Conservation (phyloP, 1,140 invertebrate genomes). For the Contarinia nasturtii region DNA sequence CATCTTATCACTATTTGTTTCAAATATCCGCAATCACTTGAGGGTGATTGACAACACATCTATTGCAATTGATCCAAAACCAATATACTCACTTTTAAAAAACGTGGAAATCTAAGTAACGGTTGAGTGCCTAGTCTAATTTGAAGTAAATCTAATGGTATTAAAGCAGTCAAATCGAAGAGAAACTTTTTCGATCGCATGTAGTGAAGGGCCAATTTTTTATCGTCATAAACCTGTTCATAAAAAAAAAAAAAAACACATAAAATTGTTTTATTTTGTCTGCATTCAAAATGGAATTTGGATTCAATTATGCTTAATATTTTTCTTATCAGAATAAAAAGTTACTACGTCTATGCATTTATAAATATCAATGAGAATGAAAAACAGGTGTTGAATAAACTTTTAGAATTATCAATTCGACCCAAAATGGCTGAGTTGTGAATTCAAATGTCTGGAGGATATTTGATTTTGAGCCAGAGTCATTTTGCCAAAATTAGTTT, state of each 20-base stretch:
- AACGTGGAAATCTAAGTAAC: slow-evolving; percentile 63
- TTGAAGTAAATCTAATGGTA: slow-evolving; percentile 74
- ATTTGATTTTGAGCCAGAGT: background rate
- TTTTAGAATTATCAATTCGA: background rate
- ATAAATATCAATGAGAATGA: background rate
- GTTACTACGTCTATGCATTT: background rate
- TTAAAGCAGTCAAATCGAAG: slow-evolving; percentile 64
- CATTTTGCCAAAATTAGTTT: background rate
- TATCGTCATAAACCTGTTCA: slow-evolving; percentile 65
- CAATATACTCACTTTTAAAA: slow-evolving; percentile 41
- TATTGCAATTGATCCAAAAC: background rate
- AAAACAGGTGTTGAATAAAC: background rate
- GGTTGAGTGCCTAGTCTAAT: slow-evolving; percentile 58
- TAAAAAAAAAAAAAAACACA: background rate
- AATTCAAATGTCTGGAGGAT: background rate
- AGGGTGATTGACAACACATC: no score
- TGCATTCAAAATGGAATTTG: no score
- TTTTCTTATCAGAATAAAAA: background rate
- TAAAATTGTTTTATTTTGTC: background rate
- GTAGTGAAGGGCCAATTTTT: slow-evolving; percentile 78
- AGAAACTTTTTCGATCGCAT: slow-evolving; percentile 65
- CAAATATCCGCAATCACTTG: no score
- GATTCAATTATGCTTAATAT: no score
- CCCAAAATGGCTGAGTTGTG: background rate
- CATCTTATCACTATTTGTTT: no score